Conservation (phyloP, 2,113 vertebrate genomes). For the Corvus cornix region DNA sequence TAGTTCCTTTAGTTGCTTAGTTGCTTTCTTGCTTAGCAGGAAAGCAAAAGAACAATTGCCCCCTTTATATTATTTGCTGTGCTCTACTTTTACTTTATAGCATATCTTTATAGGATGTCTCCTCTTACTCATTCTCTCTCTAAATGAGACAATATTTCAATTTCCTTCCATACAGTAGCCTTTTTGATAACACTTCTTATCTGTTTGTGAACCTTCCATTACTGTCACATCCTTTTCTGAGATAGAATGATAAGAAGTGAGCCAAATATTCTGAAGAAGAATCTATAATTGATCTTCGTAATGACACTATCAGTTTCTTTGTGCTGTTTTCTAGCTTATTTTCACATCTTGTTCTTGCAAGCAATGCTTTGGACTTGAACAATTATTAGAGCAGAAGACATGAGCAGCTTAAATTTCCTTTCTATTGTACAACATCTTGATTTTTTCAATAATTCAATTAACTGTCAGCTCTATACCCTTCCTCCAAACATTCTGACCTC, state of each 20-base stretch:
- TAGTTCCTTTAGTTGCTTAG: not conserved
- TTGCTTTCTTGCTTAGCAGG: not conserved
- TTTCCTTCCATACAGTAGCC: not conserved
- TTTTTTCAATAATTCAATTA: not conserved
- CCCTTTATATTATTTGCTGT: not conserved
- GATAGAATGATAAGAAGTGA: not conserved
- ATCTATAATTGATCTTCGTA: not conserved
- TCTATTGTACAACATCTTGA: not conserved
- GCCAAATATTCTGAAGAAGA: not conserved
- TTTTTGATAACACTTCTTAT: not conserved
- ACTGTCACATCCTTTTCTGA: not conserved
- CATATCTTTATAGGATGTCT: not conserved
- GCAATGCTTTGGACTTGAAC: not conserved
- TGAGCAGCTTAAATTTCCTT: not conserved
- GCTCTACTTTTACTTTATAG: not conserved
- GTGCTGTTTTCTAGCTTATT: not conserved
- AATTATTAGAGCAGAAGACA: not conserved
- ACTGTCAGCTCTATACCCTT: not conserved
- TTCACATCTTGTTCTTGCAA: not conserved
- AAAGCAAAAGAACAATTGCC: not conserved
- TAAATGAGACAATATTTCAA: conserved; percentile 40
- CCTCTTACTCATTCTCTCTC: not conserved
- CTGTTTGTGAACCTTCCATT: conserved; percentile 1
- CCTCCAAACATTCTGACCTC: not conserved
- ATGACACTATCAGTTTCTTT: not conserved